Base-by-base conservation (phyloP, 2,888 invertebrate genomes). In the Masnerella sp. region DNA sequence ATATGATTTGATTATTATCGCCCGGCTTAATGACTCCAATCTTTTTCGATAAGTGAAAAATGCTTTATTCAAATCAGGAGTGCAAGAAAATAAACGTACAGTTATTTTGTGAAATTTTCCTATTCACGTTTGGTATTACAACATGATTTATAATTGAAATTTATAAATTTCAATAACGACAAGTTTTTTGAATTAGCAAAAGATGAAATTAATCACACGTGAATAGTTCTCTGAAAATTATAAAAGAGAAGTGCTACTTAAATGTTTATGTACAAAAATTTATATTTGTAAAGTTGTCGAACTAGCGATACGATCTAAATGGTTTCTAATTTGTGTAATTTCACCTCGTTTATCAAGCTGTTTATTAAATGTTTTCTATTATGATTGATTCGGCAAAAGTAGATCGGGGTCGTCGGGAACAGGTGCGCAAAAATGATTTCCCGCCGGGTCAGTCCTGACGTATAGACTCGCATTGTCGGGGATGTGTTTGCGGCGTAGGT, bases 401-500 rank as follows among this genome's bases (percentile, higher is more conserved):
- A 15, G 43, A 43, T 28, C 38, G 36, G 62, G 54, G 61, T 38
- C 9, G 45, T 9, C n/a, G 30, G 42, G 22, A 9, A 42, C 62
- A 62, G 70, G 62, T 56, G 70, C 34, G 34, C 42, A 56, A 47
- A 68, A 56, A 68, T 61, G 54, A 56, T 49, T 52, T 36, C 9
- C 65, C 64, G 77, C 77, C 76, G 80, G 79, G 77, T 77, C 77
- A 79, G 77, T 79, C 75, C 80, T 79, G 79, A 79, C 84, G 80
- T 84, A 82, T 83, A 82, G 82, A 81, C 78, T 79, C 81, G 80
- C 79, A 80, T 82, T 84, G 75, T 78, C 78, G 81, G 78, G 81
- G 81, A 83, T 85, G 83, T 83, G 83, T 84, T 83, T 83, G 83
- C 79, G 83, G 84, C 79, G 78, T 83, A 84, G 84, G 85, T 85